A percentile compares a stretch with the other conserved stretches of the same genome.
Evolutionary conservation across 2,113 vertebrate species (phyloP).

Genomic region (Perca flavescens): DNA sequence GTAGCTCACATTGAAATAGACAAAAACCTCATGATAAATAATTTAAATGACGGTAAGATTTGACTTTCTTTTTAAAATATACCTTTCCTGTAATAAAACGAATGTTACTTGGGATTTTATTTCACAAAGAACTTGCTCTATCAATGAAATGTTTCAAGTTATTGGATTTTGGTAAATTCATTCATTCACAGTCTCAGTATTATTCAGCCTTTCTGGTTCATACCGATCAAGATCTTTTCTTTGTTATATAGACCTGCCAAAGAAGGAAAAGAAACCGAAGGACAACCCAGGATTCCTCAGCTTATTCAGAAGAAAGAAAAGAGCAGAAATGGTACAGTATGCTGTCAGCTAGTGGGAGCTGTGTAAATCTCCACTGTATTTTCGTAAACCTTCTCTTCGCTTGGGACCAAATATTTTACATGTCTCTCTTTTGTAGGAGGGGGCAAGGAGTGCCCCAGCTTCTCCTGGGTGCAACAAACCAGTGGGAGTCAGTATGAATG

Average conservation of each 20-base stretch:
- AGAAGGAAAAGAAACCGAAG: slow-evolving; percentile 85
- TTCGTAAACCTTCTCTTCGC: not conserved
- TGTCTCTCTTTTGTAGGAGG: slow-evolving; percentile 72
- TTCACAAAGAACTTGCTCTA: too few relatives aligned
- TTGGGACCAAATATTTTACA: not conserved
- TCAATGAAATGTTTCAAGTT: too few relatives aligned
- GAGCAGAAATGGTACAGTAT: slow-evolving; percentile 84
- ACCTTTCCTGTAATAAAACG: too few relatives aligned
- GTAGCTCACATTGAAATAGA: too few relatives aligned
- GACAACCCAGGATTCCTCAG: slow-evolving; percentile 90
- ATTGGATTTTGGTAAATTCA: too few relatives aligned
- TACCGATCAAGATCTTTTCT: not conserved
- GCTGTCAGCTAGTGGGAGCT: not conserved
- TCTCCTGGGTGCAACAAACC: slow-evolving; percentile 86
- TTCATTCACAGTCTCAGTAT: not conserved
- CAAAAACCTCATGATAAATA: too few relatives aligned
- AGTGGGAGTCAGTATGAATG: slow-evolving; percentile 69
- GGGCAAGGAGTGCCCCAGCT: slow-evolving; percentile 83
- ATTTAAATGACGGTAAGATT: too few relatives aligned
- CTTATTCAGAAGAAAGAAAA: slow-evolving; percentile 93
- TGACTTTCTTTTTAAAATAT: too few relatives aligned
- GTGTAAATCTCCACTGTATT: not conserved
- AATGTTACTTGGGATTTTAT: too few relatives aligned
- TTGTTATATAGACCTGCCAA: slow-evolving; percentile 63
- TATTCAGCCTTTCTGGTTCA: not conserved